A percentile compares a stretch with the other conserved stretches of the same genome.
Conservation (phyloP, 2,797 vertebrate species). For the Euphonia xanthogaster region DNA sequence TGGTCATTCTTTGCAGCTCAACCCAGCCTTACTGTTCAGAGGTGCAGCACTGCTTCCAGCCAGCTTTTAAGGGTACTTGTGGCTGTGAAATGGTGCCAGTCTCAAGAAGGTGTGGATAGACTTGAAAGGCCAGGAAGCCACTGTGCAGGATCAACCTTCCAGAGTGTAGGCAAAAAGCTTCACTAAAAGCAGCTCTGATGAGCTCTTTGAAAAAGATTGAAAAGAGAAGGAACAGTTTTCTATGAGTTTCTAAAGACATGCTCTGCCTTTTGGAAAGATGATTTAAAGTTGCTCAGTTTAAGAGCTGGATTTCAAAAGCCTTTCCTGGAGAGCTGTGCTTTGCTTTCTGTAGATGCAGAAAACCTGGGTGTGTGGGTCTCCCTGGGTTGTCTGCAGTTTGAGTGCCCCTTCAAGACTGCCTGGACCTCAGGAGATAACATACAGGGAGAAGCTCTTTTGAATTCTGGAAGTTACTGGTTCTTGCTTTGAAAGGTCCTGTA, state of each 20-base stretch:
- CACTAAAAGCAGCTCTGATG: neutral
- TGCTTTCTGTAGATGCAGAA: neutral
- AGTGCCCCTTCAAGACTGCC: rapidly evolving
- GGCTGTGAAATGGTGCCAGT: neutral
- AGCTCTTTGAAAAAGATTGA: neutral
- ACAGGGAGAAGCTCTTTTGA: neutral
- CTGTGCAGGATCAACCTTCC: neutral
- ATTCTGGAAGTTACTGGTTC: neutral
- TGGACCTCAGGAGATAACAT: neutral
- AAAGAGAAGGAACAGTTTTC: neutral
- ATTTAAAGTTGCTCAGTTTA: neutral
- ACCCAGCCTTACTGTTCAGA: neutral
- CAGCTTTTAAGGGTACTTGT: neutral
- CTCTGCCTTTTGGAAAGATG: neutral
- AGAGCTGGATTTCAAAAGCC: neutral
- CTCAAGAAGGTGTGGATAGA: rapidly evolving
- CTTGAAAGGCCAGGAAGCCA: neutral
- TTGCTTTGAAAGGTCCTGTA: neutral
- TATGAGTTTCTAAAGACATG: neutral
- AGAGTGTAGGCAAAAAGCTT: rapidly evolving
- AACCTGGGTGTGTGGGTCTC: rapidly evolving
- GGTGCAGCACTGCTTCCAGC: neutral
- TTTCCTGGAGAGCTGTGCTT: neutral
- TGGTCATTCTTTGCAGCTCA: no score
- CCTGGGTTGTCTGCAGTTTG: neutral